A percentile compares a stretch with the other conserved stretches of the same genome.
These are phyloP conservation scores for Betta splendens DNA, from an alignment of 2,797 vertebrate genomes.

Conservation along the genomic window DNA sequence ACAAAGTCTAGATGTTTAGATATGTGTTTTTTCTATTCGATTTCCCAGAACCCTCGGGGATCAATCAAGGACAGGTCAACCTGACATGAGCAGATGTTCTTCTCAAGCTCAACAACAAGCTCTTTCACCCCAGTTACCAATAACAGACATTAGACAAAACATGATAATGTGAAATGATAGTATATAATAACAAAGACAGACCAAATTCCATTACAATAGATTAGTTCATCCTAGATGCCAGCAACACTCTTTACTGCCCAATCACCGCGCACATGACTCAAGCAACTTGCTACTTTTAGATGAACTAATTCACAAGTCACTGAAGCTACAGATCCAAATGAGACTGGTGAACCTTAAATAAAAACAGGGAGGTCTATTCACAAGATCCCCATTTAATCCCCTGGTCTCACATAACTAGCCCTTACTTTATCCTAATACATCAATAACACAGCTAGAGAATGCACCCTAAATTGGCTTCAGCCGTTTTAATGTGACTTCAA, in stretches of 20 bases:
- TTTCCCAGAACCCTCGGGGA: no score
- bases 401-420: slow-evolving; percentile 5
- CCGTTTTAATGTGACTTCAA: no score
- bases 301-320: slow-evolving; percentile 56
- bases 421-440: slow-evolving; percentile 20
- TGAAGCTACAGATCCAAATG: slow-evolving; percentile 56
- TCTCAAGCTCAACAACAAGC: no score
- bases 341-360: slow-evolving; percentile 37
- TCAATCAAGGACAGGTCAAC: no score
- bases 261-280: slow-evolving; percentile 46
- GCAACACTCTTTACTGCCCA: slow-evolving; percentile 34
- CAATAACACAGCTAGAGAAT: slow-evolving; percentile 50
- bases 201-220: no score
- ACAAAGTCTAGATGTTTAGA: no score
- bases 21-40: no score
- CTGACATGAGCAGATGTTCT: no score
- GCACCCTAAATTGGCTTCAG: slow-evolving; percentile 43
- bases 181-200: no score
- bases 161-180: no score
- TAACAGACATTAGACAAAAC: no score
- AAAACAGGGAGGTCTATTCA: slow-evolving; percentile 40
- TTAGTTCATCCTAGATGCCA: slow-evolving; percentile 28
- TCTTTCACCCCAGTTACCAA: no score
- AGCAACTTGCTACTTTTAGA: slow-evolving; percentile 49
- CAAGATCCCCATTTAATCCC: slow-evolving; percentile 37